Base-by-base conservation (phyloP, 1,140 invertebrate species). In the Bombus fervidus region DNA sequence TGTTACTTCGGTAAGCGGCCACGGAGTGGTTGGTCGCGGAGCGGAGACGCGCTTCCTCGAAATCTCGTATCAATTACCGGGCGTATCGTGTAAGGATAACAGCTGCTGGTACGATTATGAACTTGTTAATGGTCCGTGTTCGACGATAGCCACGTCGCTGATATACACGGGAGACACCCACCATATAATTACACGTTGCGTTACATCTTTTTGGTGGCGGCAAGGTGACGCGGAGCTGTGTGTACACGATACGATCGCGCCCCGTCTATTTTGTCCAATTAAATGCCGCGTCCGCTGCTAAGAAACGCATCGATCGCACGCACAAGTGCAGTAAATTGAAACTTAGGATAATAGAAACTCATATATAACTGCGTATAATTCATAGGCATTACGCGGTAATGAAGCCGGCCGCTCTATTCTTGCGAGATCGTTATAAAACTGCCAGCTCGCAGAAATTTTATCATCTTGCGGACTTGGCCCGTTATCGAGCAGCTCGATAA, bases 21-120 rank as follows among this genome's bases (percentile, higher is more conserved):
- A 53, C 25, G 25, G 57, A 62, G 59, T 5, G 9, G 28, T 62
- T 41, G 47, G 53, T 28, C 59, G 59, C 59, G 83, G 31, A 68
- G 39, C 72, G 84, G 39, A 43, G 31, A 81, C 79, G 64, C 39
- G 73, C 72, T 90, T 89, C 81, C 88, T 77, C 88, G 89, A 90
- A 90, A 90, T 90, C 89, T 84, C 81, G 72, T 89, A 90, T 90
- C 89, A 89, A 84, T 90, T 90, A 87, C 81, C 73, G 34, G 74
- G 68, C 86, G 88, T 87, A 87, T 81, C 85, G 81, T 81, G 72
- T 71, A 86, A 75, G 87, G 75, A 80, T 88, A 89, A 89, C 87
- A 28, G 77, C 53, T 57, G 81, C 47, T 69, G 81, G 68, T 66
- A 89, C 85, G 88, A 90, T 90, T 89, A 90, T 87, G 88, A 90